phyloP scores from a whole-genome alignment of 2,797 vertebrate genomes.

The Crax fasciolata region DNA sequence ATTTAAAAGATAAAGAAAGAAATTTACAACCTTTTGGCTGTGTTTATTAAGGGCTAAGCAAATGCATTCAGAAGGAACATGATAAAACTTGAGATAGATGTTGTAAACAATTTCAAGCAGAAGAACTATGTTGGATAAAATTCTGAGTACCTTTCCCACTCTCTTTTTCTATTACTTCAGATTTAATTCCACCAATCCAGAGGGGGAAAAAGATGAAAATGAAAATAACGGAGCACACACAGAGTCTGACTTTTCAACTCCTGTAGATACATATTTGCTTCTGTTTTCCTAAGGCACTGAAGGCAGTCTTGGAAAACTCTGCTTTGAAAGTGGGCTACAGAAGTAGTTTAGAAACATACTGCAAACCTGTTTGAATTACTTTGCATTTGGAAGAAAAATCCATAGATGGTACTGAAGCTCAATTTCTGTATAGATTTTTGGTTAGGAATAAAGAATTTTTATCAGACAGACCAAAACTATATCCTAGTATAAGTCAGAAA shows the following conservation, averaged over 20 bases:
- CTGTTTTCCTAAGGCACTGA: background rate
- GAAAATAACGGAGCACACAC: background rate
- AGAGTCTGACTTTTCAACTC: background rate
- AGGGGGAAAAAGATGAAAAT: background rate
- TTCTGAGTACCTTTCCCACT: background rate
- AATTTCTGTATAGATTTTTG: background rate
- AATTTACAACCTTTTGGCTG: background rate
- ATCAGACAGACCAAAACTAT: background rate
- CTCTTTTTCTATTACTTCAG: background rate
- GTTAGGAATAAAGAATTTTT: background rate
- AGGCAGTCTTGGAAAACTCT: background rate
- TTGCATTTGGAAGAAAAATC: background rate
- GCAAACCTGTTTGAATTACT: background rate
- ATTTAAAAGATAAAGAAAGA: background rate
- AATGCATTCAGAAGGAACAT: background rate
- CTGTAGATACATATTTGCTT: background rate
- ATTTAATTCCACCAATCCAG: background rate
- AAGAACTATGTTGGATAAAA: background rate
- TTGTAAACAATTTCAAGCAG: background rate
- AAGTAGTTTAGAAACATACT: background rate
- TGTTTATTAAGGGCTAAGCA: background rate
- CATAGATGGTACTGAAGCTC: background rate
- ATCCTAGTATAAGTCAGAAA: background rate
- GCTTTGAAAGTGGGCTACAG: background rate
- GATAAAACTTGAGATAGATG: background rate